phyloP scores from a whole-genome alignment of 2,888 invertebrate genomes.

The Apodemia mormo region DNA sequence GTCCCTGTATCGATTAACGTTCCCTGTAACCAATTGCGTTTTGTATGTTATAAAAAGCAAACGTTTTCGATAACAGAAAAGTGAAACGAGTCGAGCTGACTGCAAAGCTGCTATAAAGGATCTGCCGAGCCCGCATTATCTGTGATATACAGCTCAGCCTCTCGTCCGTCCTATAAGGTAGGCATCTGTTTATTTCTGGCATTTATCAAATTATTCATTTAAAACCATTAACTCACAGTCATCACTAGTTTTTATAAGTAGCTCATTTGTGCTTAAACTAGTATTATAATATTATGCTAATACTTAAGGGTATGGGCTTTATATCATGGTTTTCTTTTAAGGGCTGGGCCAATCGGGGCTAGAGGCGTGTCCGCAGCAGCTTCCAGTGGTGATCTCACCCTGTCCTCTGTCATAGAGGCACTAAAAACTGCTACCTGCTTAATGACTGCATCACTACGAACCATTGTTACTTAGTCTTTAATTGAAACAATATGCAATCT shows the following conservation, averaged over 20 bases:
- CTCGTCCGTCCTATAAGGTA: conserved; percentile 82
- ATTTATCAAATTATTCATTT: neutral
- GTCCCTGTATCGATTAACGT: conserved; percentile 36
- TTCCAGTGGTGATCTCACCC: conserved; percentile 80
- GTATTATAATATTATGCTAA: conserved; percentile 17
- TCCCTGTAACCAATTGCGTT: conserved; percentile 23
- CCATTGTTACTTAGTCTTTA: conserved; percentile 84
- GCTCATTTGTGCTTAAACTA: conserved; percentile 5
- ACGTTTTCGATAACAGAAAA: conserved; percentile 48
- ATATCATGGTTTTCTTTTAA: conserved; percentile 49
- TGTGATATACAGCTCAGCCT: conserved; percentile 83
- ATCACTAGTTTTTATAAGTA: neutral
- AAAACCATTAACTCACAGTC: neutral
- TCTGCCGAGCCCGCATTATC: conserved; percentile 81
- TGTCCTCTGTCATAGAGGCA: conserved; percentile 77
- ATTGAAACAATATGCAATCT: conserved; percentile 86
- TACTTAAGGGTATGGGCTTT: conserved; percentile 8
- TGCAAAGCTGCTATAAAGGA: conserved; percentile 77
- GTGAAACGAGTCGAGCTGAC: conserved; percentile 74
- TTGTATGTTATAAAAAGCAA: conserved; percentile 28
- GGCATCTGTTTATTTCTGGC: neutral
- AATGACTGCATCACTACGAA: conserved; percentile 81
- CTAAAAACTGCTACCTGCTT: conserved; percentile 83
- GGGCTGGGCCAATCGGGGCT: conserved; percentile 87
- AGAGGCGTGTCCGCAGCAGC: conserved; percentile 81